Evolutionary conservation across 1,140 invertebrate species (phyloP), one percentile per base, ranked within the genome.

Genomic region (Scaptomyza montana): DNA sequence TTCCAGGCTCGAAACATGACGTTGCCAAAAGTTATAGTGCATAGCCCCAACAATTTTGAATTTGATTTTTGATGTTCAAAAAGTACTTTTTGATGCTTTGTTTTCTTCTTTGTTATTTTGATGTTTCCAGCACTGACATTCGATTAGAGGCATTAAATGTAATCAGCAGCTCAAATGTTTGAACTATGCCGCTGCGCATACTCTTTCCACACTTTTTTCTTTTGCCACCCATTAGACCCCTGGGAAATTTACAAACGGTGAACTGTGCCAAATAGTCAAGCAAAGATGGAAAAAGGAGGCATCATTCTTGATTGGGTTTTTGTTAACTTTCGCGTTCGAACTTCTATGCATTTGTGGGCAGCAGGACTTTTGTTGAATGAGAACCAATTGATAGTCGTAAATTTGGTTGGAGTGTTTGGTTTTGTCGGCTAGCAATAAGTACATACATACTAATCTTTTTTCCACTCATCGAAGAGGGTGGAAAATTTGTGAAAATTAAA

Each of bases 211-310:
- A n/a, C n/a, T n/a, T 10, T 16, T 16, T 16, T 16, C 1, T 16
- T 16, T 16, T 16, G 16, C 16, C 16, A 36, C 33, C 41, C 12
- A 80, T 59, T 78, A 76, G 78, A 68, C 85, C 85, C 85, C 56
- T 76, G 85, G 85, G 85, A 89, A 89, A 89, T 89, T 89, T 80
- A 72, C 85, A 67, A 89, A 89, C 85, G 89, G 78, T 89, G 84
- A 84, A 89, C 69, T 63, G 47, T 43, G 65, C 53, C 63, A 49
- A 60, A 56, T 25, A 25, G 39, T 43, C 46, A 72, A 61, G 36
- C 45, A 74, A 62, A 54, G 57, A 70, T 46, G 56, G 21, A 41
- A 56, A 45, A 51, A 54, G 51, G 25, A 63, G 75, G 25, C 59
- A 80, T 75, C 50, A 76, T 80, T 59, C 57, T 59, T 53, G 43